A percentile compares a stretch with the other conserved stretches of the same genome.
phyloP scores from a whole-genome alignment of 2,797 vertebrate species.

The Acrossocheilus fasciatus region DNA sequence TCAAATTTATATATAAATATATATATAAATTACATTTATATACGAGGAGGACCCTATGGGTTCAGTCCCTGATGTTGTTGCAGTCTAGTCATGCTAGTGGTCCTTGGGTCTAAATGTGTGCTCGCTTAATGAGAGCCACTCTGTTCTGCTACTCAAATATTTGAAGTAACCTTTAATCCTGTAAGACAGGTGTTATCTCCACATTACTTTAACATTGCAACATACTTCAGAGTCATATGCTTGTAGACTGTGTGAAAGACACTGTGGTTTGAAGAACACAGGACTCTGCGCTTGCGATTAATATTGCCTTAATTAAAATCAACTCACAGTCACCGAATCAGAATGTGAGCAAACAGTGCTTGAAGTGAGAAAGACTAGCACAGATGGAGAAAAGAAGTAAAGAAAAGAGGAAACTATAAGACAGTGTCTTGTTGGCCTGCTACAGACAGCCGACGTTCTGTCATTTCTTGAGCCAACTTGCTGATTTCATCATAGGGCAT shows the following conservation, averaged over 20 bases:
- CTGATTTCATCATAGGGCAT: neutral
- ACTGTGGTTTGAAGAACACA: slow-evolving; percentile 15
- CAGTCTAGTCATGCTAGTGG: neutral
- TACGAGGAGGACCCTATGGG: neutral
- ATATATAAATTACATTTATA: neutral
- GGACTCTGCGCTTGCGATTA: neutral
- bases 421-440: slow-evolving; percentile 31
- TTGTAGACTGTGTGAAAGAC: neutral
- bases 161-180: slow-evolving; percentile 31
- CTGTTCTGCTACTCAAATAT: slow-evolving; percentile 22
- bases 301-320: slow-evolving; percentile 18
- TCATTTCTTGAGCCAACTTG: neutral
- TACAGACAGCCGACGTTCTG: neutral
- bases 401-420: slow-evolving; percentile 7
- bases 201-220: slow-evolving; percentile 15
- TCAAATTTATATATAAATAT: too few relatives aligned
- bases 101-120: slow-evolving; percentile 7
- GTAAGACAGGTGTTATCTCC: slow-evolving; percentile 29
- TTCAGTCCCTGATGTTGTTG: neutral
- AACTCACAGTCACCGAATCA: slow-evolving; percentile 38
- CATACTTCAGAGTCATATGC: slow-evolving; percentile 7
- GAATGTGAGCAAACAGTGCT: slow-evolving; percentile 33
- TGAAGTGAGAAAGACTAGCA: slow-evolving; percentile 37
- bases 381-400: slow-evolving; percentile 51
- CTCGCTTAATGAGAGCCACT: slow-evolving; percentile 24